Conservation (phyloP, 1,140 invertebrate genomes). For the Lerema accius region DNA sequence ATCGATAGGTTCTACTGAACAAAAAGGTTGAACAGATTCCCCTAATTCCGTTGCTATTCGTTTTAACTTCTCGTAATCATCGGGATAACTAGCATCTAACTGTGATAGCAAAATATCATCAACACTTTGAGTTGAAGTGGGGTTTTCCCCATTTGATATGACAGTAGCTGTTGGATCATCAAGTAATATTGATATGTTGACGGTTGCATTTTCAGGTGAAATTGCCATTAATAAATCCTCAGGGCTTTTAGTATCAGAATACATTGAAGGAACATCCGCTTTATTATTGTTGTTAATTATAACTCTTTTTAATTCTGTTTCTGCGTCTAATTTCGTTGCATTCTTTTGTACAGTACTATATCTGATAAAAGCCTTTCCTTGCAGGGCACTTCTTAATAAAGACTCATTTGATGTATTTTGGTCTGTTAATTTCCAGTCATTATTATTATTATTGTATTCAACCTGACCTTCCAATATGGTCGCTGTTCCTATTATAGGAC, state of each 20-base stretch:
- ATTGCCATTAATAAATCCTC: slow-evolving; percentile 74
- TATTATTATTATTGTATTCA: slow-evolving; percentile 89
- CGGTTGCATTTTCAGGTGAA: slow-evolving; percentile 69
- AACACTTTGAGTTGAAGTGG: slow-evolving; percentile 85
- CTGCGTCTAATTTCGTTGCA: slow-evolving; percentile 63
- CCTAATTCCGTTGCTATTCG: slow-evolving; percentile 89
- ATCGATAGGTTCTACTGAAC: slow-evolving; percentile 84
- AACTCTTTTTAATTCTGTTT: slow-evolving; percentile 68
- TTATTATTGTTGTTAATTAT: slow-evolving; percentile 79
- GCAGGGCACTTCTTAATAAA: slow-evolving; percentile 90
- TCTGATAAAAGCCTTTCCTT: slow-evolving; percentile 86
- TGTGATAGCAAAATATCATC: slow-evolving; percentile 89
- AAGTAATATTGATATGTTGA: slow-evolving; percentile 80
- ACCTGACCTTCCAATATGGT: slow-evolving; percentile 81
- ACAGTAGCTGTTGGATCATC: slow-evolving; percentile 72
- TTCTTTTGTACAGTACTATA: slow-evolving; percentile 83
- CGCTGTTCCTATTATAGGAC: slow-evolving; percentile 77
- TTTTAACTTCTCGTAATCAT: slow-evolving; percentile 89
- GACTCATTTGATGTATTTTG: slow-evolving; percentile 89
- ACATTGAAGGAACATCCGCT: slow-evolving; percentile 80
- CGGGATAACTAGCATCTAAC: slow-evolving; percentile 86
- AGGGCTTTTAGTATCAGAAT: slow-evolving; percentile 66
- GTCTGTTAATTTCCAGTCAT: slow-evolving; percentile 90
- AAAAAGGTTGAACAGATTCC: slow-evolving; percentile 87
- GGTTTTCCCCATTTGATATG: slow-evolving; percentile 80